A percentile compares a stretch with the other conserved stretches of the same genome.
Evolutionary conservation across 2,113 vertebrate genomes (phyloP).

Genomic region (Mustelus asterias): DNA sequence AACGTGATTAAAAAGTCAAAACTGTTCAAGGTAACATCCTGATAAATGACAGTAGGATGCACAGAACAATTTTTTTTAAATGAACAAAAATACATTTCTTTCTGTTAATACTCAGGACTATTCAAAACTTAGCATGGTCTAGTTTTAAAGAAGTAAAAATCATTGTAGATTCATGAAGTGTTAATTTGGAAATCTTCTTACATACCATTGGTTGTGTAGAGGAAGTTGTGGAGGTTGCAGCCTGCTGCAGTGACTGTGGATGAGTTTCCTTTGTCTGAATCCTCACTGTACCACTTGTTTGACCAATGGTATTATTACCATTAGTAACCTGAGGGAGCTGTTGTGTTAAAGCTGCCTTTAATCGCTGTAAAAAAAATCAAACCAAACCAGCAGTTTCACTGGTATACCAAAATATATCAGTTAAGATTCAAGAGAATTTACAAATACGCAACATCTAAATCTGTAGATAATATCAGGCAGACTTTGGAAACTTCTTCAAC

Average conservation of each 20-base stretch:
- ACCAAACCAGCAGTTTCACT: constrained; percentile 29
- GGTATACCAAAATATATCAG: constrained; percentile 32
- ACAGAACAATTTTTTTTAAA: neutral
- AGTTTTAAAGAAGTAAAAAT: neutral
- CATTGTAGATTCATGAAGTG: neutral
- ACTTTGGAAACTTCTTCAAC: neutral
- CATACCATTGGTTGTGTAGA: constrained; percentile 94
- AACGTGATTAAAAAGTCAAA: neutral
- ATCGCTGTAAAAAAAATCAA: constrained; percentile 63
- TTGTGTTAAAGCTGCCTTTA: constrained; percentile 84
- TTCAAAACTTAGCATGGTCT: neutral
- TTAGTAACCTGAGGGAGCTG: constrained; percentile 92
- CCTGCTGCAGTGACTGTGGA: constrained; percentile 84
- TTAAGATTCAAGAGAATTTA: constrained; percentile 6
- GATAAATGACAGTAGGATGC: neutral
- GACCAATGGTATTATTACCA: constrained; percentile 75
- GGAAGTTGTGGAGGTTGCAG: constrained; percentile 93
- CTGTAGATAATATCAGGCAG: neutral
- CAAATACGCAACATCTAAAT: constrained; percentile 3
- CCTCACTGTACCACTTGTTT: constrained; percentile 66
- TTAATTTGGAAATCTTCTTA: neutral
- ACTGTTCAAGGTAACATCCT: neutral
- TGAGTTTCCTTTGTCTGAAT: constrained; percentile 73
- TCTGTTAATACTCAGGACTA: neutral
- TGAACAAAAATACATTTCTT: neutral